phyloP scores from a whole-genome alignment of 2,888 invertebrate genomes.

The Idaea dimidiata region DNA sequence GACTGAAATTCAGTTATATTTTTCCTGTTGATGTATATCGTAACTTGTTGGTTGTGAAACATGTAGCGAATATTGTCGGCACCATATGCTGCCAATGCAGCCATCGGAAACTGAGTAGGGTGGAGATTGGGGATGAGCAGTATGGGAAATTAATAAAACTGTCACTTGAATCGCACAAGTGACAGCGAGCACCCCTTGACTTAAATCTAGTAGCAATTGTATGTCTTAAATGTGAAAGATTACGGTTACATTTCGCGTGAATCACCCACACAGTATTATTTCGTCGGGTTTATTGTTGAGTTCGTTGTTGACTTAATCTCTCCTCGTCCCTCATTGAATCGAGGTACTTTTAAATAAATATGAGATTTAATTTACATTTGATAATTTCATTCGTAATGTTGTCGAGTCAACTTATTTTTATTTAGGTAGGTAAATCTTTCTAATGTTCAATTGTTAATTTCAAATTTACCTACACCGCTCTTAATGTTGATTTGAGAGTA shows the following conservation, averaged over 20 bases:
- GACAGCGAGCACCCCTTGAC: conserved; percentile 66
- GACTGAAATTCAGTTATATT: conserved; percentile 5
- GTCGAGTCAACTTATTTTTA: neutral
- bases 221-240: conserved; percentile 40
- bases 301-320: conserved; percentile 72
- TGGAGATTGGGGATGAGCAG: conserved; percentile 71
- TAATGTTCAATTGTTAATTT: neutral
- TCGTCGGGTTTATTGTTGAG: conserved; percentile 61
- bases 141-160: conserved; percentile 88
- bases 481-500: neutral
- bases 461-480: neutral
- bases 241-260: conserved; percentile 43
- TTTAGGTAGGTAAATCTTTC: neutral
- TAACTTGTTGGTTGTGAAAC: conserved; percentile 27
- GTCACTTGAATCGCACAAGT: conserved; percentile 84
- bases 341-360: conserved; percentile 66
- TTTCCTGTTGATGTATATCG: conserved; percentile 8
- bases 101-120: conserved; percentile 69
- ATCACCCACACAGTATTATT: conserved; percentile 40
- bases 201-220: conserved; percentile 41
- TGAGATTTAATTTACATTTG: conserved; percentile 36
- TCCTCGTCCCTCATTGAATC: conserved; percentile 58
- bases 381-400: conserved; percentile 4
- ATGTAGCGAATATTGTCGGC: conserved; percentile 46
- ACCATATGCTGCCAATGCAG: conserved; percentile 68